Conservation (phyloP, 2,888 invertebrate genomes). For the Cheilosia vulpina region DNA sequence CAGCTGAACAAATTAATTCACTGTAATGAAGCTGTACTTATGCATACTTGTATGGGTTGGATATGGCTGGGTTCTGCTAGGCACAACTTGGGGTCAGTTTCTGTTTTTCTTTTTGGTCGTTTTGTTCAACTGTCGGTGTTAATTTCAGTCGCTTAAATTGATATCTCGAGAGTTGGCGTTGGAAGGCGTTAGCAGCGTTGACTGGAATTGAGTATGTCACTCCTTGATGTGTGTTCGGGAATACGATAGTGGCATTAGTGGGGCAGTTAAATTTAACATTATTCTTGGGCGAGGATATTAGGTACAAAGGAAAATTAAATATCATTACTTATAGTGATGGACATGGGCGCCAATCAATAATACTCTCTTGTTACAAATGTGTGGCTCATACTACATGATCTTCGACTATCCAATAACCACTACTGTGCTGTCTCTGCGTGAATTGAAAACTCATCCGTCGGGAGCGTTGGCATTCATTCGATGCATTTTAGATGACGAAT, state of each 20-base stretch:
- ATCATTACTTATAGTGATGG: too few species aligned
- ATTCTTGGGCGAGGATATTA: too few species aligned
- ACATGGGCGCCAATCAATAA: too few species aligned
- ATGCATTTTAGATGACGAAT: too few species aligned
- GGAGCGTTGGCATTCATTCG: too few species aligned
- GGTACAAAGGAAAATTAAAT: too few species aligned
- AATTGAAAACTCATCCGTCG: too few species aligned
- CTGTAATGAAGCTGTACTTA: conserved; percentile 36
- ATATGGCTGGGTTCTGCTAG: background rate
- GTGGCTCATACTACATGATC: too few species aligned
- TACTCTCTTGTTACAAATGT: too few species aligned
- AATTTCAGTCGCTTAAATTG: conserved; percentile 3
- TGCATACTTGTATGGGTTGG: background rate
- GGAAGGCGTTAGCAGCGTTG: background rate
- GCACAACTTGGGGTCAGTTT: background rate
- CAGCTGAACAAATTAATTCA: conserved; percentile 49
- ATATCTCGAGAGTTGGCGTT: background rate
- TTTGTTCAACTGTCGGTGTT: conserved; percentile 1
- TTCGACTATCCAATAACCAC: too few species aligned
- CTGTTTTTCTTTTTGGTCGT: background rate
- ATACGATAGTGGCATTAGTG: background rate
- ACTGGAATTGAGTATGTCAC: background rate
- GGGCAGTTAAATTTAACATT: too few species aligned
- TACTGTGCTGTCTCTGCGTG: too few species aligned
- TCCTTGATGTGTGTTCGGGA: background rate